Evolutionary conservation across 2,888 invertebrate genomes (phyloP), one percentile per base, ranked within the genome.

Genomic region (Papilio gigon): DNA sequence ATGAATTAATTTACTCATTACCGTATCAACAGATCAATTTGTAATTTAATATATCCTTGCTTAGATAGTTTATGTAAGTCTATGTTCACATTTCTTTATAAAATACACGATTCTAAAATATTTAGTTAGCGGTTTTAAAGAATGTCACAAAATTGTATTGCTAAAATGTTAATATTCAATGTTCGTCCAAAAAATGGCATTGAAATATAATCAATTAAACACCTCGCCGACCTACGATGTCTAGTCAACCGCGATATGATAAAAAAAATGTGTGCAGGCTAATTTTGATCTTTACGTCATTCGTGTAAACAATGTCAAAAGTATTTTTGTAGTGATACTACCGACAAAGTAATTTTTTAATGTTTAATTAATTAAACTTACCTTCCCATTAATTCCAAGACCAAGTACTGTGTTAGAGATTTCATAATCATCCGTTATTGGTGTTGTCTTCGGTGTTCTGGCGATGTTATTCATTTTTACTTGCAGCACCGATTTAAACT

Each of bases 321-420:
- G 37, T 50, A 66, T 68, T 64, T 64, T 47, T 42, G 40, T 61
- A 60, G 62, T 37, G 58, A 47, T 11, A 65, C 44, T 35, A 20
- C 44, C 40, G 47, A 60, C 61, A 59, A 58, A 22, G 50, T 53
- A 17, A 1, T 56, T 56, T 56, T 30, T 30, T n/a, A 14, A 30
- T 27, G 6, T 33, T 22, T n/a, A 27, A 56, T 65, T 47, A 59
- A 60, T 67, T 71, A 72, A 73, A 79, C 85, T 79, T 76, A 92
- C 92, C 94, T 99, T 99, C 72, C 99, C 99, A 90, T 99, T 99
- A 76, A 99, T 99, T 12, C 99, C 99, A 72, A 99, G 94, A 56
- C 99, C 99, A 71, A 99, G 94, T 53, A 99, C 98, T 72, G 95
- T 97, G 82, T 95, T 96, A 40, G 97, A 97, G 80, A 99, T 97